These are phyloP conservation scores for Papilio glaucus DNA, from an alignment of 1,140 invertebrate genomes.

Conservation along the genomic window DNA sequence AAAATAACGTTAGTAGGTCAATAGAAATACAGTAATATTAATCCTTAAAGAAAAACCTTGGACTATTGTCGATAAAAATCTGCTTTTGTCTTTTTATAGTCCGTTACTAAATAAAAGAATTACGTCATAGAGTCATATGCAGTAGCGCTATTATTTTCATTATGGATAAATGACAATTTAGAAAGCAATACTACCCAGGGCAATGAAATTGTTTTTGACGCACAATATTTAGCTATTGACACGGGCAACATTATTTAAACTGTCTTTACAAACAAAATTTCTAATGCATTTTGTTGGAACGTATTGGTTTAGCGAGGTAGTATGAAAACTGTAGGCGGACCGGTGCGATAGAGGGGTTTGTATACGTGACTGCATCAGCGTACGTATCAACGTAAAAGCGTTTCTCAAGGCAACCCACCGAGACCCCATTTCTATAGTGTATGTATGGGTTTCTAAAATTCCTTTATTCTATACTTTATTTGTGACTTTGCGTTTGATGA, in stretches of 20 bases:
- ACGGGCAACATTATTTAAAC: not conserved
- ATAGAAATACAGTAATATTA: not conserved
- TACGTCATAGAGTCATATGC: not conserved
- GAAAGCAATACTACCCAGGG: not conserved
- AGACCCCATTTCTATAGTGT: conserved; percentile 26
- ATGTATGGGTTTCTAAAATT: not conserved
- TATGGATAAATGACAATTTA: not conserved
- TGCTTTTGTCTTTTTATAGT: not conserved
- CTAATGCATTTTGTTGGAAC: not conserved
- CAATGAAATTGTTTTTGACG: not conserved
- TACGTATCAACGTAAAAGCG: conserved; percentile 41
- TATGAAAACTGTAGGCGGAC: conserved; percentile 20
- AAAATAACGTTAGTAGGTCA: not conserved
- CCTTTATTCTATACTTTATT: not conserved
- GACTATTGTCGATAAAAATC: not conserved
- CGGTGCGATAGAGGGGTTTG: conserved; percentile 40
- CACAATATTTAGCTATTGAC: not conserved
- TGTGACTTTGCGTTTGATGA: too few species aligned
- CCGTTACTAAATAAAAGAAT: not conserved
- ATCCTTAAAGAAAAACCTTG: not conserved
- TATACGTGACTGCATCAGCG: conserved; percentile 54
- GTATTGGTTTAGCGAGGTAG: not conserved
- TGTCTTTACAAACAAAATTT: not conserved
- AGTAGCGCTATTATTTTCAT: not conserved
- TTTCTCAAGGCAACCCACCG: conserved; percentile 38